These are phyloP conservation scores for Hydrotaea diabolus DNA, from an alignment of 2,888 invertebrate genomes.

Conservation along the genomic window DNA sequence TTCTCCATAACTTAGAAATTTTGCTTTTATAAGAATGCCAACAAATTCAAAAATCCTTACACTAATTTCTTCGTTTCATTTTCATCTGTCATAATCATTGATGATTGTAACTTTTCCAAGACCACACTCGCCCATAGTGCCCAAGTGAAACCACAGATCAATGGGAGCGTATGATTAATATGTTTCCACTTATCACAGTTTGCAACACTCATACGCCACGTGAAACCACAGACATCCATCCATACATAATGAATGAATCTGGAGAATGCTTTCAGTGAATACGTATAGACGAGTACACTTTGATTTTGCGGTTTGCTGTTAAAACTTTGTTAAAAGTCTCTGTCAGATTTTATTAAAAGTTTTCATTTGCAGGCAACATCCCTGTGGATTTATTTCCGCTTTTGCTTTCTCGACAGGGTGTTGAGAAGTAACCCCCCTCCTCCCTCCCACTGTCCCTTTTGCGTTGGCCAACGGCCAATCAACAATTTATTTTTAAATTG, in stretches of 20 bases:
- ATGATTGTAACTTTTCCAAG: neutral
- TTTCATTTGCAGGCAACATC: neutral
- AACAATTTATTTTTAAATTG: conserved; percentile 43
- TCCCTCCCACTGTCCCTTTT: neutral
- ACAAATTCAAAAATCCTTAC: neutral
- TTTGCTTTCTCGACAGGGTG: neutral
- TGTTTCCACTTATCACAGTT: neutral
- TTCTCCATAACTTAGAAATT: too few species aligned
- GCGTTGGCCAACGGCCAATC: conserved; percentile 10
- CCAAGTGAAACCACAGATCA: neutral
- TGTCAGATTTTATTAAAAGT: conserved; percentile 1
- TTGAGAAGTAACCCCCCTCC: neutral
- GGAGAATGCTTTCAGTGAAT: neutral
- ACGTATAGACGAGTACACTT: too few species aligned
- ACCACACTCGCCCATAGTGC: neutral
- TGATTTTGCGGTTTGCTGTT: conserved; percentile 17
- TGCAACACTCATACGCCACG: neutral
- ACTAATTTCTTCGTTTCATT: too few species aligned
- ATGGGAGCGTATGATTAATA: neutral
- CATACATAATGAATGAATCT: neutral
- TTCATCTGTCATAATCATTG: neutral
- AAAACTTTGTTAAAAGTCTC: neutral
- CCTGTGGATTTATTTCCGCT: neutral
- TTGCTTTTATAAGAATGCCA: neutral
- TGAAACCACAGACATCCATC: neutral